Evolutionary conservation across 2,888 invertebrate genomes (phyloP).

Genomic region (Ditylenchus weischeri): DNA sequence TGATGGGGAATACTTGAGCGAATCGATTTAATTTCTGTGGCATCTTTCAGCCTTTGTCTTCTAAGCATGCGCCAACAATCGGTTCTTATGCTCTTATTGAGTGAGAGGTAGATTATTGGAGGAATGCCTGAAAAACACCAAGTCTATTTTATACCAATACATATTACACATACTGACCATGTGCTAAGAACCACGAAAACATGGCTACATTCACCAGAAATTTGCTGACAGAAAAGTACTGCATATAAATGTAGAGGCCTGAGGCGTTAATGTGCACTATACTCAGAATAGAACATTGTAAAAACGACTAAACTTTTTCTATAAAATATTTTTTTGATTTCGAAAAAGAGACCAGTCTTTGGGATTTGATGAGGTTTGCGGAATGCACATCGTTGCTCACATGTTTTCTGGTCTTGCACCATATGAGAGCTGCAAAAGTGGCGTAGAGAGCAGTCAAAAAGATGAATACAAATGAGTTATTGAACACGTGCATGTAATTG

Average conservation of each 20-base stretch:
- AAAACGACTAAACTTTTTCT: neutral
- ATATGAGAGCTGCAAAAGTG: neutral
- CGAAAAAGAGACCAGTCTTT: neutral
- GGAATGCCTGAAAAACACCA: neutral
- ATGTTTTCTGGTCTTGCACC: conserved; percentile 2
- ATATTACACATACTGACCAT: neutral
- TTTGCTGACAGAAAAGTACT: neutral
- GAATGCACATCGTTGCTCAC: too few relatives aligned
- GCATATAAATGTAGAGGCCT: neutral
- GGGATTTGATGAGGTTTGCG: neutral
- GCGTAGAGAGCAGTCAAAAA: conserved; percentile 7
- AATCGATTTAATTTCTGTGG: too few relatives aligned
- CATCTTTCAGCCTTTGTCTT: neutral
- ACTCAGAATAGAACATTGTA: neutral
- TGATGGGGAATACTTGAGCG: too few relatives aligned
- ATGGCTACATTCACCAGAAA: neutral
- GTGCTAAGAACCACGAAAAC: conserved; percentile 8
- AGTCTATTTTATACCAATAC: neutral
- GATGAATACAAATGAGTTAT: conserved; percentile 1
- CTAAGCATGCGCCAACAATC: neutral
- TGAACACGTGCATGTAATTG: neutral
- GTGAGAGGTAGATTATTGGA: neutral
- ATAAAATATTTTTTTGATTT: too few relatives aligned
- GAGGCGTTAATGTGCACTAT: conserved; percentile 4
- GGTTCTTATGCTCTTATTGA: conserved; percentile 3